phyloP scores from a whole-genome alignment of 2,113 vertebrate genomes.

The Pluvianellus socialis region DNA sequence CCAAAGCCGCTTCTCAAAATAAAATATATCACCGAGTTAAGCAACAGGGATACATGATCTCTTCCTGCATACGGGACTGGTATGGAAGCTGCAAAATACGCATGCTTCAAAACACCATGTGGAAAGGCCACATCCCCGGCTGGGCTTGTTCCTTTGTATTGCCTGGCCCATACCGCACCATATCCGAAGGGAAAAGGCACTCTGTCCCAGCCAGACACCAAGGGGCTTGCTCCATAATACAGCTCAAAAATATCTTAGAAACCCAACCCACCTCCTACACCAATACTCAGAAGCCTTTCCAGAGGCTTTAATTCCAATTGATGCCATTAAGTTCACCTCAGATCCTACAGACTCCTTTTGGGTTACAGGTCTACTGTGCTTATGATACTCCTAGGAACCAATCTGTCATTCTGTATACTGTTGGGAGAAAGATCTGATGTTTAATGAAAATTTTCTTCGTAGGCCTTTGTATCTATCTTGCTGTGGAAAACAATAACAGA shows the following conservation, averaged over 20 bases:
- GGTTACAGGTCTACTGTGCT: neutral
- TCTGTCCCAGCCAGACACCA: neutral
- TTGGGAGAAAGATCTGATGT: neutral
- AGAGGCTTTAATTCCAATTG: neutral
- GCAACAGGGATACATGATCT: neutral
- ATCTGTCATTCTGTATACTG: neutral
- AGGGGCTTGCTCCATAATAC: neutral
- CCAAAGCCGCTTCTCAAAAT: neutral
- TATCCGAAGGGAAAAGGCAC: neutral
- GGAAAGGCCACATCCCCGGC: neutral
- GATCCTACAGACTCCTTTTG: neutral
- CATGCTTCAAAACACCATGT: fast-evolving
- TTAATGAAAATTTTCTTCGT: neutral
- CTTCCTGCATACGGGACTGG: neutral
- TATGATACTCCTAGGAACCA: neutral
- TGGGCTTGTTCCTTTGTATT: neutral
- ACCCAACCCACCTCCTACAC: neutral
- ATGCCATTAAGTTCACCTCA: neutral
- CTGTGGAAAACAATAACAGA: neutral
- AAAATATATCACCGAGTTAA: neutral
- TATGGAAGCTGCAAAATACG: fast-evolving
- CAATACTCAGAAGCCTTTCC: neutral
- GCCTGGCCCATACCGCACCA: neutral
- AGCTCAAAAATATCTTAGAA: neutral
- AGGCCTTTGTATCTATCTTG: neutral